Conservation (phyloP, 1,140 invertebrate genomes). For the Batillaria attramentaria region DNA sequence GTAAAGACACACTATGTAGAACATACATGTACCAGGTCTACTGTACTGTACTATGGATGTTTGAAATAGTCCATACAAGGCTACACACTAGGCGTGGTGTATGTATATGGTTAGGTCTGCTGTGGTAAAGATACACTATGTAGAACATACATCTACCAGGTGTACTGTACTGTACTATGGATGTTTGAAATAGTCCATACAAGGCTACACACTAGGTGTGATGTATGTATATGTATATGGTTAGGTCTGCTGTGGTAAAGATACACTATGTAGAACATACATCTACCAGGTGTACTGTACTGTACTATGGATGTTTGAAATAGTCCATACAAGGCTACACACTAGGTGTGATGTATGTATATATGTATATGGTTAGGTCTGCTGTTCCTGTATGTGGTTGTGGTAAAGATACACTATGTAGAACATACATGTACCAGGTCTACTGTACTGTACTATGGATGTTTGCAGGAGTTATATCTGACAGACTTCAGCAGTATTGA, state of each 20-base stretch:
- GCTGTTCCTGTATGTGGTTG: constrained; percentile 1
- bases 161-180: not conserved
- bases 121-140: no score
- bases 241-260: no score
- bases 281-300: not conserved
- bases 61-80: no score
- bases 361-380: not conserved
- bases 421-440: no score
- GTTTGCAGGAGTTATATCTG: constrained; percentile 58
- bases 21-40: no score
- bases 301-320: not conserved
- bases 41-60: not conserved
- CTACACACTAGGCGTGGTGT: no score
- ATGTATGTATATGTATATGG: not conserved
- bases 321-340: not conserved
- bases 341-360: not conserved
- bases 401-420: not conserved
- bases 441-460: not conserved
- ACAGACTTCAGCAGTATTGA: constrained; percentile 54
- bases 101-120: no score
- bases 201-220: not conserved
- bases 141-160: not conserved
- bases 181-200: not conserved
- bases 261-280: no score
- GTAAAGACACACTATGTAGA: not conserved